Base-by-base conservation (phyloP, 2,113 vertebrate species). In the Odocoileus hemionus region DNA sequence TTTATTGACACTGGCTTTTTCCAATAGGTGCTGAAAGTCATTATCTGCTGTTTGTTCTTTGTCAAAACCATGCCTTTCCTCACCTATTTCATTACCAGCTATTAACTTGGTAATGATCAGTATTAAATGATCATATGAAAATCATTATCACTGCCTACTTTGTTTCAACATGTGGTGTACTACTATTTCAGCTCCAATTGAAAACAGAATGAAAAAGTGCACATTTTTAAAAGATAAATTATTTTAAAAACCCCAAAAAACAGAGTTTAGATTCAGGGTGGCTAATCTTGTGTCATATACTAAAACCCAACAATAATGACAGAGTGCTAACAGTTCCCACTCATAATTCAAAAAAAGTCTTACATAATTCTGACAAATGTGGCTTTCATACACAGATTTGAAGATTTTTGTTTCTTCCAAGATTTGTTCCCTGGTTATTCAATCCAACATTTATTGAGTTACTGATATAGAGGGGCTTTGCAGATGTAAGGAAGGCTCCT, bases 1-100 rank as follows among this genome's bases (percentile, higher is more conserved):
- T 57, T 21, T 30, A 0, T 2, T 36, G 17, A 19, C 26, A 26
- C 13, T 25, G 30, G 4, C 5, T 39, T 79, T 85, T 89, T 67
- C 17, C 39, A 55, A 1, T 14, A 23, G 2, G 7, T 55, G 12
- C 55, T 3, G 3, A 60, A n/a, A 23, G 33, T 26, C 2, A 6
- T 23, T 33, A 14, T 89, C 30, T 36, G 7, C 23, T 19, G 4
- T 55, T n/a, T 30, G 15, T 45, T 89, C 17, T 2, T 54, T 47
- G 4, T 30, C 30, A 70, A 45, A 89, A 45, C 12, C 15, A 2
- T 7, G 16, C 0, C 19, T 19, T 76, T 83, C 8, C 43, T 54
- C n/a, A 36, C 12, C 36, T 30, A 7, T 61, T 91, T 89, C 36
- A 30, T 55, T 64, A n/a, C 25, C 12, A 28, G 23, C 17, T 13